Evolutionary conservation across 2,888 invertebrate genomes (phyloP).

Genomic region (Anarsia innoxiella): DNA sequence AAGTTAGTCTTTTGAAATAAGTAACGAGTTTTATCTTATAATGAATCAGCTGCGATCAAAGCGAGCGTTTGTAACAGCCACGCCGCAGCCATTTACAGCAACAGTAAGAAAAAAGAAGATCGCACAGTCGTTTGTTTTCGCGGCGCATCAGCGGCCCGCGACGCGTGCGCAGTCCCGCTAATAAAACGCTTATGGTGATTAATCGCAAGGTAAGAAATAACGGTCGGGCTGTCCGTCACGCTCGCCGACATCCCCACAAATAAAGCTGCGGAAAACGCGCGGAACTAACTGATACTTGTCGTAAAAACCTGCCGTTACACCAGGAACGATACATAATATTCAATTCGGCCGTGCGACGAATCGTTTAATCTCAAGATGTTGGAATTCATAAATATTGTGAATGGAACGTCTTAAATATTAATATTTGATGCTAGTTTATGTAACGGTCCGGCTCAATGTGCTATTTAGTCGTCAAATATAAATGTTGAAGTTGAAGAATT

Average conservation of each 20-base stretch:
- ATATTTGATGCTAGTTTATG: no score
- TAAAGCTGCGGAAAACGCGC: conserved; percentile 28
- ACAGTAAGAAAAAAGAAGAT: conserved; percentile 12
- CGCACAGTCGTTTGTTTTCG: no score
- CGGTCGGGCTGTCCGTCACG: conserved; percentile 26
- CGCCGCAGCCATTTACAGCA: conserved; percentile 45
- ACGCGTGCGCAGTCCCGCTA: conserved; percentile 35
- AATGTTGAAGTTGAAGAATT: no score
- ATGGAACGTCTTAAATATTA: neutral
- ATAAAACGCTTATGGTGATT: conserved; percentile 65
- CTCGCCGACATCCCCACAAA: conserved; percentile 7
- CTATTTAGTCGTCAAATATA: no score
- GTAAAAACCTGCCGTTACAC: conserved; percentile 20
- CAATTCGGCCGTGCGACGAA: conserved; percentile 26
- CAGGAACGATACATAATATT: conserved; percentile 39
- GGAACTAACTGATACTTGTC: conserved; percentile 41
- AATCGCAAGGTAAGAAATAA: conserved; percentile 45
- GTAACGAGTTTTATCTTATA: neutral
- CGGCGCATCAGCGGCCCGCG: conserved; percentile 19
- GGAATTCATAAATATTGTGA: neutral
- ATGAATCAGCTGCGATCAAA: conserved; percentile 26
- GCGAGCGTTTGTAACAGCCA: conserved; percentile 33
- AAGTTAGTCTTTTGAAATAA: neutral
- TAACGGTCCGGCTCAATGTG: no score
- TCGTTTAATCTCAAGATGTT: conserved; percentile 13